phyloP scores from a whole-genome alignment of 2,888 invertebrate species.

The Rambutsinella grinnellia region DNA sequence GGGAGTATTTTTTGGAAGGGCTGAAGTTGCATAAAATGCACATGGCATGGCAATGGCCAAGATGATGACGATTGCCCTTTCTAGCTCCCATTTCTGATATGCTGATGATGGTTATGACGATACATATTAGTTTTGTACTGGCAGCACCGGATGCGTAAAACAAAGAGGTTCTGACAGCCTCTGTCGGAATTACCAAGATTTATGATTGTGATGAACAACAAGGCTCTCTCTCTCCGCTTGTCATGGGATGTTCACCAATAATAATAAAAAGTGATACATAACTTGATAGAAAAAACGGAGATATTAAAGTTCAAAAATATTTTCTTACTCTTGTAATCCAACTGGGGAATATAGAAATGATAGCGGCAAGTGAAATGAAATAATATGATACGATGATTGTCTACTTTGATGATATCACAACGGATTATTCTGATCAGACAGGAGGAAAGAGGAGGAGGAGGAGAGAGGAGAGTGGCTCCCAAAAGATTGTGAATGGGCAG shows the following conservation, averaged over 20 bases:
- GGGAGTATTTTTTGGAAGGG: neutral
- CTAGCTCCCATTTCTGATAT: neutral
- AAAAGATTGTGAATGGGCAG: conserved; percentile 12
- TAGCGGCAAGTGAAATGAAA: conserved; percentile 29
- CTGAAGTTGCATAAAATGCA: neutral
- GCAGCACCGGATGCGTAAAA: conserved; percentile 58
- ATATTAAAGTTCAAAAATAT: conserved; percentile 13
- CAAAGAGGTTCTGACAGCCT: conserved; percentile 59
- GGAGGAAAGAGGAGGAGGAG: neutral
- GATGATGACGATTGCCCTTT: neutral
- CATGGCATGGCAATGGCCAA: neutral
- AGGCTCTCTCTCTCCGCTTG: neutral
- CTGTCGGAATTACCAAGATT: conserved; percentile 57
- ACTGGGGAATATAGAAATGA: neutral
- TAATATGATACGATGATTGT: conserved; percentile 13
- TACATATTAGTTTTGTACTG: conserved; percentile 30
- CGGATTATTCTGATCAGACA: conserved; percentile 34
- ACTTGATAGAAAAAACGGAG: conserved; percentile 2
- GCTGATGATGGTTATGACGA: conserved; percentile 17
- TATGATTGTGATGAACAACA: conserved; percentile 47
- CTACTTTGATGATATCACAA: conserved; percentile 29
- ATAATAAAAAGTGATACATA: conserved; percentile 9
- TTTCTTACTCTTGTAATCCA: neutral
- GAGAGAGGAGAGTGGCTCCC: neutral
- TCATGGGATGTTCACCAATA: conserved; percentile 4